Conservation (phyloP, 1,140 invertebrate species). For the Zaprionus taronus region DNA sequence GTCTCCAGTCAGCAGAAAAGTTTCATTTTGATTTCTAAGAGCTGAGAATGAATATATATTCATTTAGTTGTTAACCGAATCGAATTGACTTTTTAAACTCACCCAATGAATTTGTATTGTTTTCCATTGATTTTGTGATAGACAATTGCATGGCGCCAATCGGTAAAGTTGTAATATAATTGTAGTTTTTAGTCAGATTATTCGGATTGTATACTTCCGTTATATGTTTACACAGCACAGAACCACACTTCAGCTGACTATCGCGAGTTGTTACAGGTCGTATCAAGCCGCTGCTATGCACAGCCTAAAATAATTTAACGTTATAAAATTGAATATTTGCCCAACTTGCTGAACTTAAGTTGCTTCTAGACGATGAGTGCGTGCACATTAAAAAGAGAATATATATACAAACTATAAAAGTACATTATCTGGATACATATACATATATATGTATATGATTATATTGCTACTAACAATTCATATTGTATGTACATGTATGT, state of each 20-base stretch:
- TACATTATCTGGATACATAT: too few relatives aligned
- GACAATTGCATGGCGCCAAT: conserved; percentile 93
- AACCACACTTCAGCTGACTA: conserved; percentile 64
- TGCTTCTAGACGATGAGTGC: too few relatives aligned
- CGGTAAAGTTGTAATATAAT: conserved; percentile 92
- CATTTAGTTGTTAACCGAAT: neutral
- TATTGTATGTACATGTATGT: too few relatives aligned
- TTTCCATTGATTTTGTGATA: conserved; percentile 91
- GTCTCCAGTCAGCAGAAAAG: conserved; percentile 90
- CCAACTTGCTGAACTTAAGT: neutral
- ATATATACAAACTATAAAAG: too few relatives aligned
- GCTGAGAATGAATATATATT: conserved; percentile 83
- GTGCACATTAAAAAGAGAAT: too few relatives aligned
- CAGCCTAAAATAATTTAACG: conserved; percentile 52
- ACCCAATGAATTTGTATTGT: conserved; percentile 94
- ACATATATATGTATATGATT: too few relatives aligned
- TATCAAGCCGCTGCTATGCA: conserved; percentile 67
- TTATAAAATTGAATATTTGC: neutral
- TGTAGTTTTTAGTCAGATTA: conserved; percentile 91
- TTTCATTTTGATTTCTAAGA: conserved; percentile 86
- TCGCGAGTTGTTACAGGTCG: conserved; percentile 67
- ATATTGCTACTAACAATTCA: too few relatives aligned
- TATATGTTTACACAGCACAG: conserved; percentile 87
- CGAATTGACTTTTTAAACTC: conserved; percentile 77
- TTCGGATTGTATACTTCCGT: conserved; percentile 91